A percentile compares a stretch with the other conserved stretches of the same genome.
These are phyloP conservation scores for Drosophila nigromelanica DNA, from an alignment of 1,140 invertebrate species.

Conservation along the genomic window DNA sequence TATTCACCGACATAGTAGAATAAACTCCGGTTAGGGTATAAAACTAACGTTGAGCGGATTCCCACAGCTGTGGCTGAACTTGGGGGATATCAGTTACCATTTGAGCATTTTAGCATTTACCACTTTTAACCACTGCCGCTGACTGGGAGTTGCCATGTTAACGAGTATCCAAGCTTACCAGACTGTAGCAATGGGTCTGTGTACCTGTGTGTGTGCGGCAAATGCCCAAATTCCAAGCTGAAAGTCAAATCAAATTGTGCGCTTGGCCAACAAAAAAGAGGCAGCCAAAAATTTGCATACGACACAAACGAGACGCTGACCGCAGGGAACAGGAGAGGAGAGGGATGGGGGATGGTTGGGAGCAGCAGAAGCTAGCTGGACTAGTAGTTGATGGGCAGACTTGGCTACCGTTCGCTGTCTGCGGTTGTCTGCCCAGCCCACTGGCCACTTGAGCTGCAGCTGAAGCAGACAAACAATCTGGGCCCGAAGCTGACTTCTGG, in stretches of 20 bases:
- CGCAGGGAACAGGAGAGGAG: constrained; percentile 37
- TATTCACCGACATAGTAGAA: background rate
- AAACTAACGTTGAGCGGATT: constrained; percentile 27
- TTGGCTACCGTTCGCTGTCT: constrained; percentile 72
- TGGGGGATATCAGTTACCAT: constrained; percentile 60
- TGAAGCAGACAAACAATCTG: constrained; percentile 62
- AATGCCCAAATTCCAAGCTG: constrained; percentile 57
- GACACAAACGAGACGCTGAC: constrained; percentile 75
- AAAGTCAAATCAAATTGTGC: constrained; percentile 55
- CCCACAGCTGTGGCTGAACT: constrained; percentile 12
- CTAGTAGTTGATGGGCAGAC: constrained; percentile 62
- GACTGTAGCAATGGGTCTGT: constrained; percentile 3
- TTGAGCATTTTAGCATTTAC: constrained; percentile 44
- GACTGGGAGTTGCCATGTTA: constrained; percentile 48
- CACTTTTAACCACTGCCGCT: constrained; percentile 38
- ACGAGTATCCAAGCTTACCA: constrained; percentile 28
- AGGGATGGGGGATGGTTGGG: background rate
- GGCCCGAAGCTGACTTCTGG: constrained; percentile 57
- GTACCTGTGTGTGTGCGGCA: constrained; percentile 11
- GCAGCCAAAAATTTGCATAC: constrained; percentile 79
- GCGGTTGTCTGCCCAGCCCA: constrained; percentile 53
- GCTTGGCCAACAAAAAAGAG: constrained; percentile 58
- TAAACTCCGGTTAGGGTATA: background rate
- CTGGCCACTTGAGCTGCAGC: constrained; percentile 41
- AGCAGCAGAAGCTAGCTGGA: constrained; percentile 7